Evolutionary conservation across 2,113 vertebrate species (phyloP).

Genomic region (Phaethon lepturus): DNA sequence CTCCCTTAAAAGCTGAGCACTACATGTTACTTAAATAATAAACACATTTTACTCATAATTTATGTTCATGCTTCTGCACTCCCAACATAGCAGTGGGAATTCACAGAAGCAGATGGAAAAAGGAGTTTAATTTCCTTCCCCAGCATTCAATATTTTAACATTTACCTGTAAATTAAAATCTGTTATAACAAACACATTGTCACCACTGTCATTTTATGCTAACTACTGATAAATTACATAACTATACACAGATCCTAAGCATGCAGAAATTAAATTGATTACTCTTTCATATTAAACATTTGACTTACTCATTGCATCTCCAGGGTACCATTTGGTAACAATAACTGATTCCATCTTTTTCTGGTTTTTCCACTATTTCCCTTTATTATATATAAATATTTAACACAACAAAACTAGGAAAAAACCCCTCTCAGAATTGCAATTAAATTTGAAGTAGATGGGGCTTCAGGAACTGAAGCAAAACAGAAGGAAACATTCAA

Average conservation of each 20-base stretch:
- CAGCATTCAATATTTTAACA: not conserved
- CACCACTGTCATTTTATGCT: not conserved
- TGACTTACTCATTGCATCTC: not conserved
- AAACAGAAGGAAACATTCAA: not conserved
- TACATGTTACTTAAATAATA: not conserved
- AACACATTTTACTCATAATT: slow-evolving; percentile 1
- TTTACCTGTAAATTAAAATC: not conserved
- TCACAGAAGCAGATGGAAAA: not conserved
- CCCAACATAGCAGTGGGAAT: not conserved
- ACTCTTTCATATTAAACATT: not conserved
- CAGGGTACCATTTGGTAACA: not conserved
- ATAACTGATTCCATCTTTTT: not conserved
- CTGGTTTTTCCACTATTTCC: not conserved
- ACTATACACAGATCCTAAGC: not conserved
- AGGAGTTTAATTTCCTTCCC: not conserved
- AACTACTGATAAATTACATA: not conserved
- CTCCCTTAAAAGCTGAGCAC: not conserved
- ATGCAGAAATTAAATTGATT: not conserved
- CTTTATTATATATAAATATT: slow-evolving; percentile 11
- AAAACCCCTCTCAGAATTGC: not conserved
- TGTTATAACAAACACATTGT: not conserved
- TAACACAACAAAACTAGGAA: not conserved
- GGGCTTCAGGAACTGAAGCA: not conserved
- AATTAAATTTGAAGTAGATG: not conserved
- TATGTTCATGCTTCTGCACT: not conserved